Evolutionary conservation across 2,888 invertebrate genomes (phyloP), one percentile per base, ranked within the genome.

Genomic region (Sarcophaga variegata): DNA sequence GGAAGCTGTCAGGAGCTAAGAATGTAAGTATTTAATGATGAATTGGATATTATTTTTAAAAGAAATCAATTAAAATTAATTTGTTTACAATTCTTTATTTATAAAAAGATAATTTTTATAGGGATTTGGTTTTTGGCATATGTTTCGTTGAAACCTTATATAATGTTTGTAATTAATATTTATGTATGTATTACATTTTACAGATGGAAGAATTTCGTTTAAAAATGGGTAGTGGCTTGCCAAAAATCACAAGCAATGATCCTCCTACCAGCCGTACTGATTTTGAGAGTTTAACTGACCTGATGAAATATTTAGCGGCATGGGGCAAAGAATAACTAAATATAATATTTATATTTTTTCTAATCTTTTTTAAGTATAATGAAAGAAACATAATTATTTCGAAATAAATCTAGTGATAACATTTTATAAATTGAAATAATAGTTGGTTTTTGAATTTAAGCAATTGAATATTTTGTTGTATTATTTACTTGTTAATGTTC

Each of bases 1-100:
- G 98, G 97, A 98, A 98, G 93, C 91, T 98, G 17, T 96, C 98
- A 63, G 98, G 98, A 80, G 98, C 97, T 37, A 95, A 95, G 90
- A 95, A 96, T 95, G 97, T 97, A 94, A 95, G 95, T 86, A 2
- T 5, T 0, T 20, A 49, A 49, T 14, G 0, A 17, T 1, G 14
- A 54, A 14, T 54, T 14, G 54, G 10, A 0, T 14, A 2, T 14
- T 54, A 12, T 17, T 54, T 54, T 1, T 4, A 49, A 49, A 14
- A 14, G 49, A 14, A 49, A 37, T 66, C 14, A 11, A 37, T 49
- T 47, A 14, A 10, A 17, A 22, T 70, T 12, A 47, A 47, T 14
- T 54, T 54, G 54, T 54, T 54, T 54, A 10, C 37, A 37, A 37
- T 37, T 10, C 37, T 37, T 3, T 37, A 37, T 37, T 37, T 37